phyloP scores from a whole-genome alignment of 1,140 invertebrate genomes.

The Aphelinus certus region DNA sequence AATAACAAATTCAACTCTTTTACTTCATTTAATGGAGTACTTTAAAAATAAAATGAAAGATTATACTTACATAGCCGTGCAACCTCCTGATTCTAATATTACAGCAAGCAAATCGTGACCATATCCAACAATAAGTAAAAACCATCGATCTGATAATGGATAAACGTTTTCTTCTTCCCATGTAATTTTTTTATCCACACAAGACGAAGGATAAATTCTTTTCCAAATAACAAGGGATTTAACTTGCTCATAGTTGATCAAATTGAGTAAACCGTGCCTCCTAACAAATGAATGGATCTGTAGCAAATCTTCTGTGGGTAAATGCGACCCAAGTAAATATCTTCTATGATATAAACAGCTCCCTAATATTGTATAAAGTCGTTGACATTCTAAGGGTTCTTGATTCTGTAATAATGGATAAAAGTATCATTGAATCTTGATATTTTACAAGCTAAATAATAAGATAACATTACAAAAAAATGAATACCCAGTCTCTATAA shows the following conservation, averaged over 20 bases:
- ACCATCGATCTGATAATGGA: slow-evolving; percentile 68
- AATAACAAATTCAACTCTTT: slow-evolving; percentile 1
- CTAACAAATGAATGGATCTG: slow-evolving; percentile 77
- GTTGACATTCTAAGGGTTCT: slow-evolving; percentile 79
- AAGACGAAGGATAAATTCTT: slow-evolving; percentile 72
- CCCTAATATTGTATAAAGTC: slow-evolving; percentile 80
- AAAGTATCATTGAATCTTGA: slow-evolving; percentile 7
- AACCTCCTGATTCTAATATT: slow-evolving; percentile 76
- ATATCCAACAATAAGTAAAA: slow-evolving; percentile 78
- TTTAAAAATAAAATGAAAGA: slow-evolving; percentile 7
- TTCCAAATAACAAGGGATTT: slow-evolving; percentile 81
- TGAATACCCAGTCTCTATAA: slow-evolving; percentile 79
- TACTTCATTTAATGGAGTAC: not conserved
- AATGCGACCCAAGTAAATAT: slow-evolving; percentile 77
- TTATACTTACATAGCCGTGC: slow-evolving; percentile 61
- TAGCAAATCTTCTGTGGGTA: slow-evolving; percentile 74
- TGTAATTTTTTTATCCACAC: slow-evolving; percentile 51
- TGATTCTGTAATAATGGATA: slow-evolving; percentile 70
- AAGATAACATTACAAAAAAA: slow-evolving; percentile 8
- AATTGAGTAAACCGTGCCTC: slow-evolving; percentile 74
- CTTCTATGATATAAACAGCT: slow-evolving; percentile 78
- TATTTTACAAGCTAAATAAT: not conserved
- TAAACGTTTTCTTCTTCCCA: slow-evolving; percentile 32
- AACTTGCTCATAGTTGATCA: slow-evolving; percentile 72
- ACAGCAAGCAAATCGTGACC: slow-evolving; percentile 77